These are phyloP conservation scores for Rhyzopertha dominica DNA, from an alignment of 1,140 invertebrate genomes.

Conservation along the genomic window DNA sequence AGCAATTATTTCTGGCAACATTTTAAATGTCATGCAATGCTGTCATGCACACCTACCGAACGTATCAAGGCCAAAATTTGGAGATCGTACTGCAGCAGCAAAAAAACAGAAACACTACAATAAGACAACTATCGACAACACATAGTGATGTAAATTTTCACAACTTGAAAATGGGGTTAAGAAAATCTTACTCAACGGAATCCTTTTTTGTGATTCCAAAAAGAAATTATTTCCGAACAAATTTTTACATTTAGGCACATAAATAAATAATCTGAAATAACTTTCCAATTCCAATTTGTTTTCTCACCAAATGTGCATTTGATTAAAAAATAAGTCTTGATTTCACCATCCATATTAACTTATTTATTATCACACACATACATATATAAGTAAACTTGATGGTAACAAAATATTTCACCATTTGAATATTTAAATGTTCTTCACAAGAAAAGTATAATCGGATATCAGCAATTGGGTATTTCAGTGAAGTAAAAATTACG, in stretches of 20 bases:
- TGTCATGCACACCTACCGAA: constrained; percentile 56
- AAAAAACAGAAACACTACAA: constrained; percentile 20
- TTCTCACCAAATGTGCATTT: no score
- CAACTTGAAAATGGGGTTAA: background rate
- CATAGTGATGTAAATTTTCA: constrained; percentile 1
- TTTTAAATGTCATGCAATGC: constrained; percentile 20
- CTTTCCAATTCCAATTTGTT: no score
- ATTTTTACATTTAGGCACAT: no score
- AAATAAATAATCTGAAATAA: no score
- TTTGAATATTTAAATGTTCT: background rate
- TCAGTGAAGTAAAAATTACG: no score
- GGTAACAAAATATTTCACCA: background rate
- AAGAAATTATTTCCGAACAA: no score
- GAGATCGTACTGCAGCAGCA: constrained; percentile 61
- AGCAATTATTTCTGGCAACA: no score
- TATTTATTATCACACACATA: background rate
- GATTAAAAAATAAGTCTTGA: background rate
- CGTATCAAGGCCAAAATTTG: constrained; percentile 63
- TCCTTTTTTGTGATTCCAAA: no score
- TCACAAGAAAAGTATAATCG: background rate
- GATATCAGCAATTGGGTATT: background rate
- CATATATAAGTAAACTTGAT: background rate
- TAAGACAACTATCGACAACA: constrained; percentile 11
- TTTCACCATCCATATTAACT: background rate
- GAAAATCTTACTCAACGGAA: no score